Percentiles rank a stretch among this genome's conserved stretches.
Conservation (phyloP, 2,888 invertebrate species). For the Meghimatium bilineatum region DNA sequence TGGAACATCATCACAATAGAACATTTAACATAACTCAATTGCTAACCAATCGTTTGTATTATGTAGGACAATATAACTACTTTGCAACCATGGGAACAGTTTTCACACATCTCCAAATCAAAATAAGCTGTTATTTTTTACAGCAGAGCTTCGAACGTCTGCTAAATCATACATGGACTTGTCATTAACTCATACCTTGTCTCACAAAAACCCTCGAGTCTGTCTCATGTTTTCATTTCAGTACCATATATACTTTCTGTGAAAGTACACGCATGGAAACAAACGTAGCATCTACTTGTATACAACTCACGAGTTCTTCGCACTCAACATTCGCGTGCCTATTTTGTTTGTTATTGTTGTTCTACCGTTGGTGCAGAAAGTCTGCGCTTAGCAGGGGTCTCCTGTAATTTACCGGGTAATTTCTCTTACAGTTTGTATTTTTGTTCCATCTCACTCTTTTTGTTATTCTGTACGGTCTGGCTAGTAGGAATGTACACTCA, state of each 20-base stretch:
- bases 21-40: no score
- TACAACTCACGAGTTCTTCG: not conserved
- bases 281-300: not conserved
- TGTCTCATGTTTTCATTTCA: not conserved
- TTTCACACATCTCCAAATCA: no score
- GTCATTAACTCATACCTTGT: not conserved
- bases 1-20: no score
- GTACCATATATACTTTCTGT: constrained; percentile 4
- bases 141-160: not conserved
- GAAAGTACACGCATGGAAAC: no score
- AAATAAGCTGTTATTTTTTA: no score
- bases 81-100: no score
- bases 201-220: not conserved
- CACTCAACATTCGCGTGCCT: constrained; percentile 8
- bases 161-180: not conserved
- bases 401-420: not conserved
- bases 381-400: constrained; percentile 32
- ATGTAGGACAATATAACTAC: no score
- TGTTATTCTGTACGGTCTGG: not conserved
- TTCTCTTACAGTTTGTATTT: constrained; percentile 20
- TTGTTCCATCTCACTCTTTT: not conserved
- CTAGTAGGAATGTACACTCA: not conserved
- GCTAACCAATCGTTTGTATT: no score
- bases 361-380: constrained; percentile 13
- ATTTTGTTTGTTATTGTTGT: constrained; percentile 28